Conservation (phyloP, 2,888 invertebrate species). For the Loripinus fragilis region DNA sequence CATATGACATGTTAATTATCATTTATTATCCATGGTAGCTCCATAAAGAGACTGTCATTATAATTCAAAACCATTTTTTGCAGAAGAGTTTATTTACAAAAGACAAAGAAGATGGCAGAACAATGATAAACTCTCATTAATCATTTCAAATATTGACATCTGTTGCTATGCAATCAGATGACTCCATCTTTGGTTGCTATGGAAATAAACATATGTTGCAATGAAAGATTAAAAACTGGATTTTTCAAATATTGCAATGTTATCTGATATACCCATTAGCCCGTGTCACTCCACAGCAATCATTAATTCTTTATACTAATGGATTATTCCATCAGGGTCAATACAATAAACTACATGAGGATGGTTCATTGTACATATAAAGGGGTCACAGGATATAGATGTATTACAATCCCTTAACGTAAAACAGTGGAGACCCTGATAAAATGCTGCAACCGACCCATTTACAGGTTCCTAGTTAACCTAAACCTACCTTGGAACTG, state of each 20-base stretch:
- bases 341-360: too few species aligned
- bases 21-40: too few species aligned
- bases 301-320: too few species aligned
- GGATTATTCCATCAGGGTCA: too few species aligned
- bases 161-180: constrained; percentile 19
- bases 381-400: too few species aligned
- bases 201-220: constrained; percentile 20
- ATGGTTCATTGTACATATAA: too few species aligned
- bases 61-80: background rate
- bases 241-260: background rate
- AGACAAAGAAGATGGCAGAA: constrained; percentile 13
- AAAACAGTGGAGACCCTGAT: too few species aligned
- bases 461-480: too few species aligned
- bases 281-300: background rate
- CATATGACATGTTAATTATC: too few species aligned
- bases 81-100: constrained; percentile 10
- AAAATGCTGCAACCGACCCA: too few species aligned
- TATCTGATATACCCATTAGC: constrained; percentile 17
- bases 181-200: constrained; percentile 16
- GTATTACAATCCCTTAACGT: too few species aligned
- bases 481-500: too few species aligned
- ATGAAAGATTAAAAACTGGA: constrained; percentile 9
- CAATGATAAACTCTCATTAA: constrained; percentile 3
- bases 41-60: background rate
- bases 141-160: constrained; percentile 19